Conservation (phyloP, 2,113 vertebrate genomes). For the Merops nubicus region DNA sequence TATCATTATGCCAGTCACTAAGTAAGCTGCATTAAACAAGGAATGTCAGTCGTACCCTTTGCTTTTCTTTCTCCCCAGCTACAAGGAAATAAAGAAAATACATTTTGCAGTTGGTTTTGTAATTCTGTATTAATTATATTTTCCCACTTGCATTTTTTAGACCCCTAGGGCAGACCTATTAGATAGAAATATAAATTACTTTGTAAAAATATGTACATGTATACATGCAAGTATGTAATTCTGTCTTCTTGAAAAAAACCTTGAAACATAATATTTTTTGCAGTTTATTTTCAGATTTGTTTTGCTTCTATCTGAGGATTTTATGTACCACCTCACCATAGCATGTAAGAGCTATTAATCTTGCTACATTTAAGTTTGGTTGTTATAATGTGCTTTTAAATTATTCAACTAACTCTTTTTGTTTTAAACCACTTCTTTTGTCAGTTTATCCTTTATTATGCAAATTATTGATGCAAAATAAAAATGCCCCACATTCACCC, state of each 20-base stretch:
- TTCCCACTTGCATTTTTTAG: not conserved
- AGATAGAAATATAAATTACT: conserved; percentile 9
- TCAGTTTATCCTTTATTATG: conserved; percentile 45
- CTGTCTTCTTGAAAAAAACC: not conserved
- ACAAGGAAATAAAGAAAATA: conserved; percentile 56
- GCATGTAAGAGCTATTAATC: conserved; percentile 36
- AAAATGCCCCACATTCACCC: conserved; percentile 43
- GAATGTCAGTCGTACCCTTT: conserved; percentile 62
- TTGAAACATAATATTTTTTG: not conserved
- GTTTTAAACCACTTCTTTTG: conserved; percentile 55
- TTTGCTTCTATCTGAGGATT: conserved; percentile 41
- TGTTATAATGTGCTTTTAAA: conserved; percentile 56
- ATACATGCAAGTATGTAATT: not conserved
- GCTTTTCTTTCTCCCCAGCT: conserved; percentile 41
- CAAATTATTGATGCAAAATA: conserved; percentile 29
- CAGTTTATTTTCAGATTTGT: not conserved
- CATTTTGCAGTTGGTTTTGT: conserved; percentile 25
- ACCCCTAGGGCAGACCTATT: not conserved
- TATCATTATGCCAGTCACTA: conserved; percentile 74
- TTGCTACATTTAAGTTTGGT: conserved; percentile 39
- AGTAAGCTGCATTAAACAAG: conserved; percentile 75
- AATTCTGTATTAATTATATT: conserved; percentile 16
- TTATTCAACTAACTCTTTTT: conserved; percentile 50
- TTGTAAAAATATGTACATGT: not conserved
- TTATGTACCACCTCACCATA: not conserved